A percentile compares a stretch with the other conserved stretches of the same genome.
phyloP scores from a whole-genome alignment of 2,113 vertebrate species.

The Pavo muticus region DNA sequence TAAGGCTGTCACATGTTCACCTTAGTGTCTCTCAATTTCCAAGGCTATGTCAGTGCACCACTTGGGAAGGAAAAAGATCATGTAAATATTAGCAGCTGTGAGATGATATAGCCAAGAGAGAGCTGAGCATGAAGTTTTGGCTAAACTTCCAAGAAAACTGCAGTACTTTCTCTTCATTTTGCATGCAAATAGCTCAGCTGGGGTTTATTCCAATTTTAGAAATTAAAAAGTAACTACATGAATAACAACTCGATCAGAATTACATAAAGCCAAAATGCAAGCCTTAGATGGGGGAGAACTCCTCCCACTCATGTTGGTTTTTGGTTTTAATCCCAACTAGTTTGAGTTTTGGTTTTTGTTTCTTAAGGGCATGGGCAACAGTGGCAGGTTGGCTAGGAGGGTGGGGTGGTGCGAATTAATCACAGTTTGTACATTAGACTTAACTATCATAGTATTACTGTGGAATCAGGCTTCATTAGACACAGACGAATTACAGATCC shows the following conservation, averaged over 20 bases:
- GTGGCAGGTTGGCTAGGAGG: neutral
- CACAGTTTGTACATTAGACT: neutral
- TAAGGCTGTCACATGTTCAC: neutral
- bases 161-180: neutral
- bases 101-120: neutral
- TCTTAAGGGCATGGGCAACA: neutral
- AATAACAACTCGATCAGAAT: neutral
- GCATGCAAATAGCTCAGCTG: neutral
- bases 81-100: neutral
- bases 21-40: neutral
- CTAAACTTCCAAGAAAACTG: neutral
- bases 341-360: neutral
- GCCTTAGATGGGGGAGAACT: neutral
- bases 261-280: neutral
- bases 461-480: neutral
- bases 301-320: neutral
- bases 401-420: neutral
- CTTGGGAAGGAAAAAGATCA: slow-evolving; percentile 34
- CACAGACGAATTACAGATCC: neutral
- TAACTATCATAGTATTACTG: neutral
- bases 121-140: neutral
- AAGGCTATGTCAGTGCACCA: neutral
- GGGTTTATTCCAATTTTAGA: neutral
- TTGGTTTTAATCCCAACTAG: neutral
- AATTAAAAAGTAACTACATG: neutral